Percentiles rank a stretch among this genome's conserved stretches.
Conservation (phyloP, 2,113 vertebrate genomes). For the Centropristis striata region DNA sequence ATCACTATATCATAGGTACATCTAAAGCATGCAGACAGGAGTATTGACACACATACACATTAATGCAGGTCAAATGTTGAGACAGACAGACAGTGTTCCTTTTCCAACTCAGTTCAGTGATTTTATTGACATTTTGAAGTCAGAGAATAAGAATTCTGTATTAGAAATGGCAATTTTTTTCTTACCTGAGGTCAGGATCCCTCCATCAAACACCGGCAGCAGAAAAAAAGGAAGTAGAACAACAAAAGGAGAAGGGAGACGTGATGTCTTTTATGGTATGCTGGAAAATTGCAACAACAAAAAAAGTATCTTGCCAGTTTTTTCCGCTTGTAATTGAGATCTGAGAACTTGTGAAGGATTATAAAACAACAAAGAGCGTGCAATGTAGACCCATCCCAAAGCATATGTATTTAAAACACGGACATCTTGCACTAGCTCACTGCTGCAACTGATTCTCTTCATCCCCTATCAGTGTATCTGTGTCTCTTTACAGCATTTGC, state of each 20-base stretch:
- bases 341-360: too few relatives aligned
- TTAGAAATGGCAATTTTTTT: not conserved
- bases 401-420: too few relatives aligned
- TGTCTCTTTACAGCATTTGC: not conserved
- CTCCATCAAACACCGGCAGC: conserved; percentile 34
- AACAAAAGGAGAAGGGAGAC: not conserved
- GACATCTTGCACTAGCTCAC: not conserved
- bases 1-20: not conserved
- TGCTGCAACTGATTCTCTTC: too few relatives aligned
- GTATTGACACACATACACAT: not conserved
- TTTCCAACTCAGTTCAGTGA: not conserved
- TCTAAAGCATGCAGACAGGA: not conserved
- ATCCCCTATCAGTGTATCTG: not conserved
- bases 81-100: not conserved
- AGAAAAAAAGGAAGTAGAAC: not conserved
- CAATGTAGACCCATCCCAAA: too few relatives aligned
- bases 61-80: not conserved
- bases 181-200: conserved; percentile 42
- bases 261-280: not conserved
- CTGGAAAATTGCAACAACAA: too few relatives aligned
- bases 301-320: too few relatives aligned
- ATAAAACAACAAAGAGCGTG: too few relatives aligned
- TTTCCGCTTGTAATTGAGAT: too few relatives aligned
- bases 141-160: not conserved
- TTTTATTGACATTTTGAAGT: not conserved